A percentile compares a stretch with the other conserved stretches of the same genome.
These are phyloP conservation scores for Cerastis leucographa DNA, from an alignment of 2,888 invertebrate species.

Conservation along the genomic window DNA sequence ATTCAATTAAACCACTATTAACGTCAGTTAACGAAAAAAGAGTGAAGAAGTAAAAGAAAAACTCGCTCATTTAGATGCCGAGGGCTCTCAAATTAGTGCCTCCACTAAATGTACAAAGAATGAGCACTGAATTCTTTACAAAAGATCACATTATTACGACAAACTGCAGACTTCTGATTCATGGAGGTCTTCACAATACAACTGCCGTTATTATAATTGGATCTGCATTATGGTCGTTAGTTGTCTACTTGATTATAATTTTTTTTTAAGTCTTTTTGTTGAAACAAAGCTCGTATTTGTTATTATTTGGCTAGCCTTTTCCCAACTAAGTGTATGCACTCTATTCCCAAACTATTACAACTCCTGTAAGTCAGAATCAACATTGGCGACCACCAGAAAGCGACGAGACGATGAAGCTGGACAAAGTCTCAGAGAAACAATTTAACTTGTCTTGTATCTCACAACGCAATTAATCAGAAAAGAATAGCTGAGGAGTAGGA, in stretches of 20 bases:
- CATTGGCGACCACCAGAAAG: too few relatives aligned
- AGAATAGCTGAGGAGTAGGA: too few relatives aligned
- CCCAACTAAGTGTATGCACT: not conserved
- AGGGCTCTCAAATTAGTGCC: constrained; percentile 51
- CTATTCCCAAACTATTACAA: too few relatives aligned
- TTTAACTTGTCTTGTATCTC: too few relatives aligned
- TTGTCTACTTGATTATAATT: constrained; percentile 16
- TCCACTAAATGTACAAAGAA: constrained; percentile 36
- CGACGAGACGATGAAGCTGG: too few relatives aligned
- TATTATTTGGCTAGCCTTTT: not conserved
- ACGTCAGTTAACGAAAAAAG: constrained; percentile 15
- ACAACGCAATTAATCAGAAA: too few relatives aligned
- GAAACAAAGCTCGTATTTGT: constrained; percentile 35
- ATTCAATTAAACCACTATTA: not conserved
- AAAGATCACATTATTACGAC: constrained; percentile 53
- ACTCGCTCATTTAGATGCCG: constrained; percentile 36
- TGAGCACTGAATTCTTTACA: constrained; percentile 36
- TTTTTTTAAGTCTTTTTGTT: not conserved
- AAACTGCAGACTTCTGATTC: constrained; percentile 43
- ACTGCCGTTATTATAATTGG: constrained; percentile 51
- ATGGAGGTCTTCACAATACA: constrained; percentile 40
- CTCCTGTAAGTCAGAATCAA: too few relatives aligned
- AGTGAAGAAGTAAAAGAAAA: constrained; percentile 33
- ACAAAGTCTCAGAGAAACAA: too few relatives aligned
- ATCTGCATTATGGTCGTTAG: constrained; percentile 38